Base-by-base conservation (phyloP, 53 echinoderm and acorn worm genomes). In the Temnopleurus reevesii region DNA sequence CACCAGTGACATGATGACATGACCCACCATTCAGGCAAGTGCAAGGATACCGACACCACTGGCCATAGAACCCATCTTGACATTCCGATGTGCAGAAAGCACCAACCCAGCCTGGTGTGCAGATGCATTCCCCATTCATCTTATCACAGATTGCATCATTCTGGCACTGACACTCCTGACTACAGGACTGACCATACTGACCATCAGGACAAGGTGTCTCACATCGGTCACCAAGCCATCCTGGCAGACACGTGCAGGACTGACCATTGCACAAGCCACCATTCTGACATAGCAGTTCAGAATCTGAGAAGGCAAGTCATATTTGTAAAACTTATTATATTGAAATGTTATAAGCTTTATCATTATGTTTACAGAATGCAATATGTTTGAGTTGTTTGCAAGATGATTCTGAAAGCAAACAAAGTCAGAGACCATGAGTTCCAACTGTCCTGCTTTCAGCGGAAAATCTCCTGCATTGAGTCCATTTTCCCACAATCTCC, bases 1-100 rank as follows among this genome's bases (percentile, higher is more conserved):
- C n/a, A 89, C 96, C 96, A 43, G 87, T 91, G 23, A 92, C 81
- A 82, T 91, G 92, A 77, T 96, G 33, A 60, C 96, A 96, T 0
- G 92, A 51, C 30, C 91, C 96, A 18, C 91, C 92, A 61, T 96
- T 92, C 30, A 82, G 23, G 71, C 96, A 96, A 19, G 76, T 84
- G 76, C 96, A 96, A 0, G 34, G 57, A 44, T 34, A 29, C 17
- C 89, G 64, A 54, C 96, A 96, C 27, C 89, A 55, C 27, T 51
- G 66, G 21, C 96, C 96, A 61, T 91, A 96, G 89, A 41, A 90
- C 12, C 93, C 90, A 55, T 84, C 87, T 19, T 45, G 59, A 45
- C 96, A 96, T 0, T 71, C 36, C 15, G 45, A 71, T 9, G 30
- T 19, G 77, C 96, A 96, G 24, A 24, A 53, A 6, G 83, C 47